phyloP scores from a whole-genome alignment of 1,140 invertebrate species.

The Euborellia annulipes region DNA sequence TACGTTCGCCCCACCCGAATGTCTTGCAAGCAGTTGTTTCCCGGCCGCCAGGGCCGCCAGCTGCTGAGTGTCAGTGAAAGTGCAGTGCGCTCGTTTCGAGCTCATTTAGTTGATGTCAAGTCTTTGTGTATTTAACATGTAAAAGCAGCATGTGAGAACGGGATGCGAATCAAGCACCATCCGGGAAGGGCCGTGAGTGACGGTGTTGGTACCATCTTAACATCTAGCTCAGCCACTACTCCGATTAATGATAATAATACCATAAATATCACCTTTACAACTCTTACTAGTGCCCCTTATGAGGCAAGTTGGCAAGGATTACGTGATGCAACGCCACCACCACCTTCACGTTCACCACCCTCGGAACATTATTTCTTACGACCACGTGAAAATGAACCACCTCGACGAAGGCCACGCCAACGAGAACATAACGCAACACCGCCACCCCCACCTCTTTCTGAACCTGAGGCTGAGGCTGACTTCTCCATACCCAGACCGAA shows the following conservation, averaged over 20 bases:
- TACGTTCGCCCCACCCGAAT: too few species aligned
- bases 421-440: slow-evolving; percentile 29
- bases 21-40: too few species aligned
- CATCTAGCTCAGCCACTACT: too few species aligned
- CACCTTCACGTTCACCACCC: too few species aligned
- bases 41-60: too few species aligned
- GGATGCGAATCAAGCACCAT: slow-evolving; percentile 67
- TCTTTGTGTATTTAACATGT: too few species aligned
- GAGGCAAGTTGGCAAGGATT: slow-evolving; percentile 57
- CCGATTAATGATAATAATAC: too few species aligned
- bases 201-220: slow-evolving; percentile 23
- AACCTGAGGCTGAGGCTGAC: too few species aligned
- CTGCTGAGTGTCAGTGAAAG: too few species aligned
- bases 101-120: too few species aligned
- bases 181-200: slow-evolving; percentile 52
- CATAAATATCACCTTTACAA: too few species aligned
- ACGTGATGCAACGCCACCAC: background rate
- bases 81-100: slow-evolving; percentile 3
- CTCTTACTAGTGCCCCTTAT: too few species aligned
- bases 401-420: slow-evolving; percentile 19
- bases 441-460: slow-evolving; percentile 20
- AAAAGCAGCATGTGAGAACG: slow-evolving; percentile 16
- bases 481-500: slow-evolving; percentile 69
- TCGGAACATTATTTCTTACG: background rate
- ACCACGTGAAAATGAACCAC: slow-evolving; percentile 21